Evolutionary conservation across 2,113 vertebrate species (phyloP).

Genomic region (Cacatua alba): DNA sequence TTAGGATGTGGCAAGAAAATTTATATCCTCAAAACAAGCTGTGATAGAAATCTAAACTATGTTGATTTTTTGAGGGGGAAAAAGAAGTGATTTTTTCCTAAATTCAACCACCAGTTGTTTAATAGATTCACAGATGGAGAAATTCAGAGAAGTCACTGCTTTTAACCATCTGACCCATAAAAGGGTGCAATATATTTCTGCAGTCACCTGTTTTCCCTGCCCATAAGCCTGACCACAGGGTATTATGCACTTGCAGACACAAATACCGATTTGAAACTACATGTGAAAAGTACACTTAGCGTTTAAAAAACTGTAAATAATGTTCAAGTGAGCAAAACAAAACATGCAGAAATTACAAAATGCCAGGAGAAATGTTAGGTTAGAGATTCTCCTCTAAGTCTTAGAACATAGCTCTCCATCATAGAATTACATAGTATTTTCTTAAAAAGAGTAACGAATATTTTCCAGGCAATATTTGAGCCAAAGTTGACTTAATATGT

Average conservation of each 20-base stretch:
- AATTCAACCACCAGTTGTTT: neutral
- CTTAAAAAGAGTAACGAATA: neutral
- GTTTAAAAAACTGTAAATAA: neutral
- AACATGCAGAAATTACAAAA: neutral
- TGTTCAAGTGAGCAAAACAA: neutral
- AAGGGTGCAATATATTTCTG: neutral
- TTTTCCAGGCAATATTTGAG: neutral
- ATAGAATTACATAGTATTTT: neutral
- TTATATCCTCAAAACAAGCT: neutral
- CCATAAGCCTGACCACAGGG: neutral
- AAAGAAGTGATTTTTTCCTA: neutral
- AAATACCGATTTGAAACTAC: neutral
- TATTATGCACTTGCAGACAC: neutral
- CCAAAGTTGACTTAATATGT: neutral
- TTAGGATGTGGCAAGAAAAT: neutral
- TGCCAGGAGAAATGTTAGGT: neutral
- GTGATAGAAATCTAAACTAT: neutral
- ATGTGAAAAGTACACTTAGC: fast-evolving
- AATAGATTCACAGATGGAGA: neutral
- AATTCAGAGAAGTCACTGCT: neutral
- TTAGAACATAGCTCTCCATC: neutral
- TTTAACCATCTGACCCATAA: neutral
- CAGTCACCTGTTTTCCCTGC: neutral
- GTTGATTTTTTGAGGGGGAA: neutral
- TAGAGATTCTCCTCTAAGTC: neutral